Base-by-base conservation (phyloP, 2,113 vertebrate species). In the Hemibagrus wyckioides region DNA sequence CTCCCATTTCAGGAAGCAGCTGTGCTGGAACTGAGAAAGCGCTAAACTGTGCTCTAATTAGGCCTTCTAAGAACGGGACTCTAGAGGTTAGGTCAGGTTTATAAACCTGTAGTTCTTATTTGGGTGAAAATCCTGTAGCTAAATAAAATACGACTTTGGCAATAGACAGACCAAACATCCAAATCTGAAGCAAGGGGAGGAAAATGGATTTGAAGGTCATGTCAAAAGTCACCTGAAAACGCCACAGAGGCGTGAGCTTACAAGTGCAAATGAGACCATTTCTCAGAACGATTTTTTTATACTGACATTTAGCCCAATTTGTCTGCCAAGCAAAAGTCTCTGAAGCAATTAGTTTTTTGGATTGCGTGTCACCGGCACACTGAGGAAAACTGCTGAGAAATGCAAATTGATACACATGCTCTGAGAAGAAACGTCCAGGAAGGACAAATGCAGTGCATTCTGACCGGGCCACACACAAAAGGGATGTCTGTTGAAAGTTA, bases 281-380 rank as follows among this genome's bases (percentile, higher is more conserved):
- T 80, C 88, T 85, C 75, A 91, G 87, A 92, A 93, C 93, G 92
- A 92, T 86, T 65, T 89, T 80, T 87, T 90, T 85, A 90, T 79
- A 23, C 80, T 88, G 88, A 89, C 91, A 89, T 85, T 67, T 25
- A 86, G 86, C 71, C 81, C 76, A 88, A 50, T 89, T 88, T 90
- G 82, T 76, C 85, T 57, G 85, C 67, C 76, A 69, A 50, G 0
- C 82, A 81, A 90, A 86, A 80, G 71, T 77, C 81, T 85, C 82
- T 86, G 82, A 67, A 88, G 59, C 76, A 52, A 75, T 50, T 85
- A 59, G 52, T 44, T 87, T 44, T 44, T 81, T 88, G 57, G 80
- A 88, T 57, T 44, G 44, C 7, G 75, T 75, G 83, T 85, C 71
- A 80, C 23, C 69, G 50, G 67, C 50, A 79, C 54, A 80, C 50